Evolutionary conservation across 2,113 vertebrate species (phyloP), one percentile per base, ranked within the genome.

Genomic region (Athene noctua): DNA sequence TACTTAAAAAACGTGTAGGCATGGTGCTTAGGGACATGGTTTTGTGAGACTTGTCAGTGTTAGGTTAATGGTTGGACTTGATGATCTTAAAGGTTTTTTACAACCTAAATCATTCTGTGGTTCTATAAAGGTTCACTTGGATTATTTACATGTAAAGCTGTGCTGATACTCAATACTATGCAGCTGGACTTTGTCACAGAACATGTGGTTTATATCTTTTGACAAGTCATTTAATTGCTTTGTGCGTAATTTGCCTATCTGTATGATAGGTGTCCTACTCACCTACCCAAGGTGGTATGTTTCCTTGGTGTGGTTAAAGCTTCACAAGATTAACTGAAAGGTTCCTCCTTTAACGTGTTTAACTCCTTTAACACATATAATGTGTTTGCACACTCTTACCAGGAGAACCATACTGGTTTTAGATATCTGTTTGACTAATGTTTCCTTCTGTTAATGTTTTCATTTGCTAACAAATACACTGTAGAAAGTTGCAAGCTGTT

Each of bases 41-140:
- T 73, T 85, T 57, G 20, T n/a, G 27, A 51, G n/a, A 30, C 14
- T 51, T 70, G 63, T 11, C 80, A 58, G 15, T 40, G 55, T 7
- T 74, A 32, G 34, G 7, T 59, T 71, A 13, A 32, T 0, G 0
- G 5, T 13, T 66, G 8, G 21, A 36, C 27, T 54, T 0, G 0
- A 32, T 40, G 67, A n/a, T 73, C 19, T 71, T 84, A 32, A 75
- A 15, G 19, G 19, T 27, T 9, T 80, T 91, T 80, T 63, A 52
- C 49, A 51, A 5, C 11, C 29, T 55, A 22, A 61, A 32, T 19
- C 9, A 17, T 29, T 78, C 42, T 61, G 2, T 8, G 4, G 22
- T 44, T 79, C 38, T 59, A 1, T 75, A 55, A 83, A 70, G 5
- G 17, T 62, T 77, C 34, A 19, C 30, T 49, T 65, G 23, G 19